Conservation (phyloP, 1,140 invertebrate genomes). For the Drosophila novamexicana region DNA sequence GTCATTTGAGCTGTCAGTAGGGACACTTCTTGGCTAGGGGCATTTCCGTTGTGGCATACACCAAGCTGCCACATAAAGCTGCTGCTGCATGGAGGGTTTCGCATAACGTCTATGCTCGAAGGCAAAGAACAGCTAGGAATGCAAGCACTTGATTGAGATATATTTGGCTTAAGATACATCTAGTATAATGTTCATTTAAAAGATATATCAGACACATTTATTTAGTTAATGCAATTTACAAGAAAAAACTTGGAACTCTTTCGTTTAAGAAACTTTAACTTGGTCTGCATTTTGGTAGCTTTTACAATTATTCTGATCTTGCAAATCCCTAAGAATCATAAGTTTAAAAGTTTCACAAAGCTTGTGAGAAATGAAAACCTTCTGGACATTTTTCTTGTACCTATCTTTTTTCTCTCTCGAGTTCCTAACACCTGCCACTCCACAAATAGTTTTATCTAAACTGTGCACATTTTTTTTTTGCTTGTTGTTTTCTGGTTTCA, state of each 20-base stretch:
- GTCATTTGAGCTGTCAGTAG: constrained; percentile 47
- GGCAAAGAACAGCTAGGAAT: background rate
- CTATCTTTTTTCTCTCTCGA: no score
- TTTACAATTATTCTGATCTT: no score
- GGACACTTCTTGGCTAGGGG: constrained; percentile 34
- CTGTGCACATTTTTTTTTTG: background rate
- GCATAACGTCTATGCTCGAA: background rate
- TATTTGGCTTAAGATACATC: background rate
- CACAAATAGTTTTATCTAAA: constrained; percentile 1
- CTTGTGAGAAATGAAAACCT: no score
- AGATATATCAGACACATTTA: no score
- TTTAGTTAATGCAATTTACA: no score
- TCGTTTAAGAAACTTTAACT: no score
- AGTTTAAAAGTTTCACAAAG: no score
- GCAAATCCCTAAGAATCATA: no score
- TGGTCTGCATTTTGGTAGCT: no score
- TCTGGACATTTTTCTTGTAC: no score
- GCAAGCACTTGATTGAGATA: background rate
- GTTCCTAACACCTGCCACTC: background rate
- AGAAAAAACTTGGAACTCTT: no score
- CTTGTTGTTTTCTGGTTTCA: background rate
- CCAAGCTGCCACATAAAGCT: background rate
- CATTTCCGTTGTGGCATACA: constrained; percentile 27
- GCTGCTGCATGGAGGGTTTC: constrained; percentile 1
- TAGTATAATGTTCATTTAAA: background rate